Evolutionary conservation across 2,797 vertebrate genomes (phyloP).

Genomic region (Leptatherina wallacei): DNA sequence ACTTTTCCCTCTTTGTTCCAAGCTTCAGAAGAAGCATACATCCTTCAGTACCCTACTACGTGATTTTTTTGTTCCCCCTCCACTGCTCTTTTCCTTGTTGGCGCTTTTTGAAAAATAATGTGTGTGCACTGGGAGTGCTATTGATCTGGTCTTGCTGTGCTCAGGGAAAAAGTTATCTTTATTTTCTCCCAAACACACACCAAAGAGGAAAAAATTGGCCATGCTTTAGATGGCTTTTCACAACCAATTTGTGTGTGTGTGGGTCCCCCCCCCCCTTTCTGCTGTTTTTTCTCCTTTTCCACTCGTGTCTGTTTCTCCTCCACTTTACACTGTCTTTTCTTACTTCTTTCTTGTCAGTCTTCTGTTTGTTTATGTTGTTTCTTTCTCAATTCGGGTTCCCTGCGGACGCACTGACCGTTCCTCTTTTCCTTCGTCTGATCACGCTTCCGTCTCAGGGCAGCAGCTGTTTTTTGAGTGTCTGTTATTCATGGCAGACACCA

Average conservation of each 20-base stretch:
- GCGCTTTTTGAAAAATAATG: constrained; percentile 78
- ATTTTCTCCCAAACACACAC: constrained; percentile 73
- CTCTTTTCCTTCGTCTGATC: constrained; percentile 5
- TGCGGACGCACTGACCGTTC: constrained; percentile 3
- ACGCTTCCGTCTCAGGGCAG: neutral
- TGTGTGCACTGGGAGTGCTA: constrained; percentile 66
- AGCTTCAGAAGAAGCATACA: constrained; percentile 21
- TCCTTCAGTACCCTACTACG: constrained; percentile 1
- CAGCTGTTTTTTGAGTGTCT: constrained; percentile 5
- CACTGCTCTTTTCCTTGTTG: constrained; percentile 36
- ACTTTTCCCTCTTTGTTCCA: neutral
- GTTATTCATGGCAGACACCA: constrained; percentile 12
- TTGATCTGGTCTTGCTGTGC: constrained; percentile 70
- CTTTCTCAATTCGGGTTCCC: neutral
- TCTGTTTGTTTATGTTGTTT: constrained; percentile 35
- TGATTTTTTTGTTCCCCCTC: neutral
- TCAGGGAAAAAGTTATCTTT: constrained; percentile 64
- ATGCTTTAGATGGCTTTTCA: constrained; percentile 64
- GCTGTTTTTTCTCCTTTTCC: constrained; percentile 43
- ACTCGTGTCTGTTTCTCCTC: constrained; percentile 37
- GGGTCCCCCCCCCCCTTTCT: constrained; percentile 22
- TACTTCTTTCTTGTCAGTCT: constrained; percentile 26
- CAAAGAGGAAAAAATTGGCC: constrained; percentile 55
- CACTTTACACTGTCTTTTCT: constrained; percentile 29
- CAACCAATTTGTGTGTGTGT: constrained; percentile 61